A percentile compares a stretch with the other conserved stretches of the same genome.
Conservation (phyloP, 2,888 invertebrate species). For the Yponomeuta plumbellus region DNA sequence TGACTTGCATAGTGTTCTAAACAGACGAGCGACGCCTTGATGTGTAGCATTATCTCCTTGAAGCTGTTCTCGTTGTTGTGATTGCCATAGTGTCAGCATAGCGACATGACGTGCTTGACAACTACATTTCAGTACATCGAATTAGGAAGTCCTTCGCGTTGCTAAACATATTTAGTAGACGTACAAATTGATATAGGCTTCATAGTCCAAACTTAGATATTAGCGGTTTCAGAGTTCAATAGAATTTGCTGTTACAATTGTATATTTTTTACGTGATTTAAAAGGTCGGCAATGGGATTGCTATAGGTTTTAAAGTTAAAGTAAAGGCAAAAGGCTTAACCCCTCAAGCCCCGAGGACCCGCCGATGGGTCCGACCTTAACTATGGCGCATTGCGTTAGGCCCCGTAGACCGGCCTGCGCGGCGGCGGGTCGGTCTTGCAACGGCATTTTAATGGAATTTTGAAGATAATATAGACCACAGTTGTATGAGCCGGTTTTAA, state of each 20-base stretch:
- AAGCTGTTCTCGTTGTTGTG: conserved; percentile 54
- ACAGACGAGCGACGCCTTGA: conserved; percentile 51
- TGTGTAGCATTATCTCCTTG: conserved; percentile 49
- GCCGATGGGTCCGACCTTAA: too few species aligned
- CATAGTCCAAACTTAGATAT: conserved; percentile 41
- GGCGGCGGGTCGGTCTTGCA: too few species aligned
- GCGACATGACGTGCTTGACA: conserved; percentile 30
- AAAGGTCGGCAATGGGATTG: not conserved
- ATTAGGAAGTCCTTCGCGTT: conserved; percentile 22
- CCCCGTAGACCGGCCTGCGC: too few species aligned
- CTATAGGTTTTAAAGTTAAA: not conserved
- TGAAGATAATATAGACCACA: too few species aligned
- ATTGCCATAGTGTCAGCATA: conserved; percentile 52
- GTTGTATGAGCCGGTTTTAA: too few species aligned
- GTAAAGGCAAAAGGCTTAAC: not conserved
- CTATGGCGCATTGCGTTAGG: too few species aligned
- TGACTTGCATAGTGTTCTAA: conserved; percentile 67
- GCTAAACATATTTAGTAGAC: conserved; percentile 30
- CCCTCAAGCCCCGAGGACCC: too few species aligned
- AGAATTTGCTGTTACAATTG: not conserved
- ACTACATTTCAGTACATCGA: conserved; percentile 36
- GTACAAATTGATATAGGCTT: conserved; percentile 45
- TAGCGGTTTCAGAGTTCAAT: conserved; percentile 15
- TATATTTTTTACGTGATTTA: conserved; percentile 2
- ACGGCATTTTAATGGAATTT: too few species aligned